A percentile compares a stretch with the other conserved stretches of the same genome.
Conservation (phyloP, 2,888 invertebrate species). For the Diarsia dahlii region DNA sequence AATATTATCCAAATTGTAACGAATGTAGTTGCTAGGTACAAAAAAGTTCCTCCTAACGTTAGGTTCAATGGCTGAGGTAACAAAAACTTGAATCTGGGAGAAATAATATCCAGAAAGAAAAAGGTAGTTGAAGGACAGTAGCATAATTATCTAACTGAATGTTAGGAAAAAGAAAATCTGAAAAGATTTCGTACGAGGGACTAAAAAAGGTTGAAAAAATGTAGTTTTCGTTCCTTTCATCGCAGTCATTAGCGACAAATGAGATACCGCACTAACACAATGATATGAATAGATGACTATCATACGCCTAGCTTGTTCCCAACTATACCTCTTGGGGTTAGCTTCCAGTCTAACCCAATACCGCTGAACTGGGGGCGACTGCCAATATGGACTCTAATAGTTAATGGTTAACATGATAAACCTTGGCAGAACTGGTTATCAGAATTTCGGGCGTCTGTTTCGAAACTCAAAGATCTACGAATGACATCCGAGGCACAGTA, state of each 20-base stretch:
- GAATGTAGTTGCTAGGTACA: neutral
- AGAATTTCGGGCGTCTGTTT: neutral
- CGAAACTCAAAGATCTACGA: neutral
- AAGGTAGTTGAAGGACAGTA: neutral
- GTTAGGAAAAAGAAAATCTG: neutral
- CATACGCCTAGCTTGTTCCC: neutral
- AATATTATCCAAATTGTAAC: neutral
- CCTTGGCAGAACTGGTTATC: neutral
- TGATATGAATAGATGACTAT: neutral
- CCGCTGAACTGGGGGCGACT: neutral
- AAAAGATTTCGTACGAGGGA: conserved; percentile 1
- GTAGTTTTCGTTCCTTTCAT: neutral
- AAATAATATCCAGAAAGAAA: neutral
- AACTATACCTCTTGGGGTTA: neutral
- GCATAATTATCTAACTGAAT: conserved; percentile 6
- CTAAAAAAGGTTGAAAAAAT: neutral
- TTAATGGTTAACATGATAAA: neutral
- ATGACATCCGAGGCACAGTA: neutral
- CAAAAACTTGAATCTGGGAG: neutral
- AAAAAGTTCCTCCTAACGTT: neutral
- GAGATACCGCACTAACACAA: neutral
- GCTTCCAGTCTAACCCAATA: neutral
- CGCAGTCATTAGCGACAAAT: conserved; percentile 8
- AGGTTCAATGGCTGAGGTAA: neutral
- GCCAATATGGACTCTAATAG: neutral